Evolutionary conservation across 2,797 vertebrate genomes (phyloP), one percentile per base, ranked within the genome.

Genomic region (Tapera naevia): DNA sequence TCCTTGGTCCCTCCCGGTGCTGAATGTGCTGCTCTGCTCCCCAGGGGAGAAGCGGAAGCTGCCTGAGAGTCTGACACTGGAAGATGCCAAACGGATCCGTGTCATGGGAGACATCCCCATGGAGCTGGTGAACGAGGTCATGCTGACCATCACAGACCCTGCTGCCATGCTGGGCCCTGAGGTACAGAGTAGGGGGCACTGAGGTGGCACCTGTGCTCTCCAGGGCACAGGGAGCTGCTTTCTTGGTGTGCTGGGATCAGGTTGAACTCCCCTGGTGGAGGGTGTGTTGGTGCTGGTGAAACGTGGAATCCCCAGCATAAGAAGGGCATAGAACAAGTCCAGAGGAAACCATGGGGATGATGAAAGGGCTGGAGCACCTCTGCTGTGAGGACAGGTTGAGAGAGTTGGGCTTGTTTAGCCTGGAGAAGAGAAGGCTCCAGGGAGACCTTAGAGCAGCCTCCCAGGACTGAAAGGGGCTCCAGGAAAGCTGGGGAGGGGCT

Each of bases 31-130:
- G 0, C 64, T 81, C 91, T 25, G 10, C 54, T 56, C 43, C 53
- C 22, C 57, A 99, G 99, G 99, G 27, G 99, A 99, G 95, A 99
- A 99, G 91, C 98, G 99, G 73, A 99, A 99, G 97, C 98, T 99
- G 5, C 98, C 99, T 0, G 99, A 99, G 96, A 98, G 98, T 46
- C 93, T 99, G 97, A 99, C 99, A 0, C 97, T 99, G 91, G 99
- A 99, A 93, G 99, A 99, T 24, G 99, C 99, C 83, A 99, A 99
- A 93, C 97, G 99, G 89, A 99, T 99, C 88, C 98, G 99, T 0
- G 99, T 99, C 88, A 99, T 99, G 99, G 99, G 99, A 1, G 99
- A 99, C 94, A 99, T 99, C 91, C 99, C 99, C 28, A 99, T 99
- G 99, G 99, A 99, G 97, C 98, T 99, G 94, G 99, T 99, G 90